Base-by-base conservation (phyloP, 1,140 invertebrate genomes). In the Leptinotarsa defecta region DNA sequence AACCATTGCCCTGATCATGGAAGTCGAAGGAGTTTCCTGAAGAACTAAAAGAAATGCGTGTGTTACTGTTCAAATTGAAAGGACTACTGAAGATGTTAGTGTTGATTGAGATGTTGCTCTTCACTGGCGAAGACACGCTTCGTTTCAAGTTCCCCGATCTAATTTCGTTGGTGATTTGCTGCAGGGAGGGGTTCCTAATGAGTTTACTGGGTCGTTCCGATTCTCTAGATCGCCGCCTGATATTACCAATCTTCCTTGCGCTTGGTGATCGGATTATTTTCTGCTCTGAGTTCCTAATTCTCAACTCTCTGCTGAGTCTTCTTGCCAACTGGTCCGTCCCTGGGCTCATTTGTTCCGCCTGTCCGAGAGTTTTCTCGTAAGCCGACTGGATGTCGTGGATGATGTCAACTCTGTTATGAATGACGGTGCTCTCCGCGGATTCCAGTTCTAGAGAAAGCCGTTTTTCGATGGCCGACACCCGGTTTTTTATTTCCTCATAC, bases 191-290 rank as follows among this genome's bases (percentile, higher is more conserved):
- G 74, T 86, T 85, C 34, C 85, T 63, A 27, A 80, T 65, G 63
- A 67, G 34, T 71, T 82, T 78, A 20, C 78, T 80, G 74, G 75
- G 68, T 70, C 80, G 79, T 34, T 82, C 80, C 11, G 78, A 86
- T 74, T 92, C 91, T 80, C 88, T 87, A 0, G 92, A 94, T 68
- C 92, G 85, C 57, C 92, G 87, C 81, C 92, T 86, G 65, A 94
- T 89, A 24, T 86, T 91, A 24, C 93, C 93, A 75, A 94, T 94
- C 88, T 93, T 94, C 49, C 93, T 87, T 24, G 92, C 93, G 83
- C 93, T 94, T 1, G 93, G 93, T 3, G 93, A 94, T 79, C 93
- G 86, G 78, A 94, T 93, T 19, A 94, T 89, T 84, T 91, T 91
- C 48, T 90, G 87, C 81, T 93, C 91, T 57, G 90, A 91, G 68